Conservation (phyloP, 2,113 vertebrate species). For the Chionis minor region DNA sequence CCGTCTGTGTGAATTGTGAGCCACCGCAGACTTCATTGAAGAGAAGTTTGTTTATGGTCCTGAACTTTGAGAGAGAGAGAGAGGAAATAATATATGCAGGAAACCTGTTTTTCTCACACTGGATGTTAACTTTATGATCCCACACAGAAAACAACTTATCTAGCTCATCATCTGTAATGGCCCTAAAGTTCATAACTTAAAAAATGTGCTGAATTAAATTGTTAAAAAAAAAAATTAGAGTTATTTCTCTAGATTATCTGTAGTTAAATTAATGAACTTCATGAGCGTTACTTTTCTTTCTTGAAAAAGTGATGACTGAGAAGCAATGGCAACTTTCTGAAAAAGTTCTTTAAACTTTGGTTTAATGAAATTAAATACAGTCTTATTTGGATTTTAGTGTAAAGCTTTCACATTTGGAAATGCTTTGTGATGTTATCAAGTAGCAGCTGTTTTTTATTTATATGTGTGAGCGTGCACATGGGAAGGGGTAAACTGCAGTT, state of each 20-base stretch:
- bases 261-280: neutral
- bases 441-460: slow-evolving; percentile 5
- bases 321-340: neutral
- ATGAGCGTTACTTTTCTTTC: neutral
- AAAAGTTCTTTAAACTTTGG: neutral
- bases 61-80: slow-evolving; percentile 20
- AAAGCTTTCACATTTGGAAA: slow-evolving; percentile 21
- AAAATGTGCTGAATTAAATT: neutral
- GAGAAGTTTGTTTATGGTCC: slow-evolving; percentile 36
- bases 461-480: neutral
- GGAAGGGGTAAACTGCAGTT: slow-evolving; percentile 11
- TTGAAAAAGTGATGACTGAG: neutral
- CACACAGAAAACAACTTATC: neutral
- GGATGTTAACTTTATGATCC: slow-evolving; percentile 22
- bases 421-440: slow-evolving; percentile 1
- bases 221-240: neutral
- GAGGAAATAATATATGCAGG: slow-evolving; percentile 27
- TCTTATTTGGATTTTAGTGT: neutral
- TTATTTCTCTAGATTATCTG: neutral
- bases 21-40: neutral
- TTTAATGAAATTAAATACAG: neutral
- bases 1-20: neutral
- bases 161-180: slow-evolving; percentile 17
- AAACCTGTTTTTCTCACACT: slow-evolving; percentile 62
- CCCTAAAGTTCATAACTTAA: neutral